A percentile compares a stretch with the other conserved stretches of the same genome.
Evolutionary conservation across 2,797 vertebrate species (phyloP).

Genomic region (Threskiornis aethiopicus): DNA sequence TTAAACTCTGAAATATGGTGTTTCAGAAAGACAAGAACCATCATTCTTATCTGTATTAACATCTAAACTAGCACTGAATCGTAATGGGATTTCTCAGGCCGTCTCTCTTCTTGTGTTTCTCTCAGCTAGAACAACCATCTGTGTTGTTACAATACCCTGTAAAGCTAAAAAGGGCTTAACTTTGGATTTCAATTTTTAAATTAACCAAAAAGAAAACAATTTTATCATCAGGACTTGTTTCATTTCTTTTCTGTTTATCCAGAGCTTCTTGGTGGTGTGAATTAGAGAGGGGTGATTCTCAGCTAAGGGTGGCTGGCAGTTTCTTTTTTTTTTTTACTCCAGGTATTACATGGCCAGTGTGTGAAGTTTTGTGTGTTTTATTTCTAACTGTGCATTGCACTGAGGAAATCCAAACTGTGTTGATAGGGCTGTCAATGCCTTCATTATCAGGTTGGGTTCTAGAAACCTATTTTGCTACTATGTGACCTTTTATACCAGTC

Average conservation of each 20-base stretch:
- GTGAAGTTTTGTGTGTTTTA: not conserved
- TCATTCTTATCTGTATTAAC: not conserved
- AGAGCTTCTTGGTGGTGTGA: not conserved
- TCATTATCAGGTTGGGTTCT: conserved; percentile 3
- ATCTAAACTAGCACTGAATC: not conserved
- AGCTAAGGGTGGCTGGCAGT: not conserved
- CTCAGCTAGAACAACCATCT: not conserved
- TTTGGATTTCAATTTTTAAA: not conserved
- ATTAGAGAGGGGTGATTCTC: not conserved
- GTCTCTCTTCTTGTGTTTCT: not conserved
- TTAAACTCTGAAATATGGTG: not conserved
- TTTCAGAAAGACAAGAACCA: not conserved
- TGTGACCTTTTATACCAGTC: conserved; percentile 24
- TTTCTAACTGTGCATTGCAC: not conserved
- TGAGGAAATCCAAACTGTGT: not conserved
- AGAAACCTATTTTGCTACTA: not conserved
- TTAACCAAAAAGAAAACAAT: not conserved
- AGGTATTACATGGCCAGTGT: not conserved
- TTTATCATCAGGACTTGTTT: not conserved
- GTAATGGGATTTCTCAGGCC: not conserved
- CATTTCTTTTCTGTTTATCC: not conserved
- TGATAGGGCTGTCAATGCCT: not conserved
- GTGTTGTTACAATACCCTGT: not conserved
- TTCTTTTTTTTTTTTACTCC: not conserved
- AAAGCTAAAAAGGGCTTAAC: not conserved